Evolutionary conservation across 1,140 invertebrate genomes (phyloP).

Genomic region (Tetramorium parvispinum): DNA sequence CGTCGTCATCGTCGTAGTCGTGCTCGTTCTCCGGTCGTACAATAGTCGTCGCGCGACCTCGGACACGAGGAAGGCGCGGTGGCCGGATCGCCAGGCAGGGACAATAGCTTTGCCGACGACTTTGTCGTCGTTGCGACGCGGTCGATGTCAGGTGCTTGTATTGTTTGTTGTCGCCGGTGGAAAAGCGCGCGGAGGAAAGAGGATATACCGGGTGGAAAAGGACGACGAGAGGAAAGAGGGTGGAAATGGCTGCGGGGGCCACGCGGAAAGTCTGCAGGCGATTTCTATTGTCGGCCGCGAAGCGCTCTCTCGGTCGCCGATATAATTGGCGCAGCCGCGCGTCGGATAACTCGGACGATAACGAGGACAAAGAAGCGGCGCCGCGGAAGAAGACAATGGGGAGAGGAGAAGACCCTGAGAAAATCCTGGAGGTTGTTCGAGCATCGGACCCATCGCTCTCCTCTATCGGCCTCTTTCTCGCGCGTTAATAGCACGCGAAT

Average conservation of each 20-base stretch:
- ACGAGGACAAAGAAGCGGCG: slow-evolving; percentile 71
- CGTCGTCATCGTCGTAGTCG: neutral
- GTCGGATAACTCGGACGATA: slow-evolving; percentile 74
- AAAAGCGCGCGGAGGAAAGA: slow-evolving; percentile 45
- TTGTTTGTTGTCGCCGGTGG: slow-evolving; percentile 51
- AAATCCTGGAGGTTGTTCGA: slow-evolving; percentile 58
- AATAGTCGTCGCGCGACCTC: slow-evolving; percentile 49
- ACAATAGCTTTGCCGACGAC: slow-evolving; percentile 61
- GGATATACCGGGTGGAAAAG: slow-evolving; percentile 16
- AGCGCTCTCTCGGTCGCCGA: slow-evolving; percentile 68
- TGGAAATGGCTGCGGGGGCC: slow-evolving; percentile 31
- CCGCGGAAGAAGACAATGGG: slow-evolving; percentile 66
- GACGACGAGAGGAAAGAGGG: neutral
- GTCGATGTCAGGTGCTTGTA: slow-evolving; percentile 54
- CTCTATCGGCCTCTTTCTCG: neutral
- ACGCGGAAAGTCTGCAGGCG: slow-evolving; percentile 66
- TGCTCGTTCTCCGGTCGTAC: slow-evolving; percentile 19
- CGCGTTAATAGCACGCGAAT: slow-evolving; percentile 57
- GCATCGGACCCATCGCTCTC: slow-evolving; percentile 7
- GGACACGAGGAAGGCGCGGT: slow-evolving; percentile 37
- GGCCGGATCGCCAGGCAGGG: slow-evolving; percentile 34
- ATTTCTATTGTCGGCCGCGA: slow-evolving; percentile 76
- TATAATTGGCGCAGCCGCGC: slow-evolving; percentile 76
- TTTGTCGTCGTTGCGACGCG: slow-evolving; percentile 40
- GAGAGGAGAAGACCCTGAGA: slow-evolving; percentile 51